phyloP scores from a whole-genome alignment of 2,888 invertebrate genomes.

The Apamea sordens region DNA sequence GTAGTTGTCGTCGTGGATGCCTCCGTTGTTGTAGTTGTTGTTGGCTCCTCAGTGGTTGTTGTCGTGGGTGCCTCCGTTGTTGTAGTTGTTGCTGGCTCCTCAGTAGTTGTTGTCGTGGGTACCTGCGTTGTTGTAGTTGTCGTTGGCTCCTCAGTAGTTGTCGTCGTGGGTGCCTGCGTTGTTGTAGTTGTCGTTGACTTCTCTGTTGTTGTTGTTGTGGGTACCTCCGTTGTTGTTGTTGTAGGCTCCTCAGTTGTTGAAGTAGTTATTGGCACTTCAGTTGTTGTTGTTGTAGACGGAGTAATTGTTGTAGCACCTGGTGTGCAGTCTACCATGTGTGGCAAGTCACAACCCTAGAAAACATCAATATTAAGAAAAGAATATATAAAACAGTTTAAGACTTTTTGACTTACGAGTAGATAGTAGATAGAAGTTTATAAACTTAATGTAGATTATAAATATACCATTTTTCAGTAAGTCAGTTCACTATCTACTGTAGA shows the following conservation, averaged over 20 bases:
- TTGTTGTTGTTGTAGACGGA: neutral
- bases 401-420: too few species aligned
- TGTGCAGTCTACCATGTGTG: conserved; percentile 29
- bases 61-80: conserved; percentile 29
- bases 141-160: neutral
- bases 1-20: conserved; percentile 20
- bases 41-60: neutral
- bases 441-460: too few species aligned
- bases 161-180: neutral
- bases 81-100: conserved; percentile 9
- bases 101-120: neutral
- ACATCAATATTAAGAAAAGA: neutral
- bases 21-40: conserved; percentile 8
- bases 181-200: neutral
- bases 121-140: neutral
- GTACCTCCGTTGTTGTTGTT: neutral
- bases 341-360: conserved; percentile 38
- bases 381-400: neutral
- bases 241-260: neutral
- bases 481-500: neutral
- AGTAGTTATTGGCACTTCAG: neutral
- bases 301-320: conserved; percentile 12
- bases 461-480: too few species aligned
- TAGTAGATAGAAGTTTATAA: too few species aligned
- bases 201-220: neutral